A percentile compares a stretch with the other conserved stretches of the same genome.
These are phyloP conservation scores for Agapornis canus DNA, from an alignment of 2,797 vertebrate genomes.

Conservation along the genomic window DNA sequence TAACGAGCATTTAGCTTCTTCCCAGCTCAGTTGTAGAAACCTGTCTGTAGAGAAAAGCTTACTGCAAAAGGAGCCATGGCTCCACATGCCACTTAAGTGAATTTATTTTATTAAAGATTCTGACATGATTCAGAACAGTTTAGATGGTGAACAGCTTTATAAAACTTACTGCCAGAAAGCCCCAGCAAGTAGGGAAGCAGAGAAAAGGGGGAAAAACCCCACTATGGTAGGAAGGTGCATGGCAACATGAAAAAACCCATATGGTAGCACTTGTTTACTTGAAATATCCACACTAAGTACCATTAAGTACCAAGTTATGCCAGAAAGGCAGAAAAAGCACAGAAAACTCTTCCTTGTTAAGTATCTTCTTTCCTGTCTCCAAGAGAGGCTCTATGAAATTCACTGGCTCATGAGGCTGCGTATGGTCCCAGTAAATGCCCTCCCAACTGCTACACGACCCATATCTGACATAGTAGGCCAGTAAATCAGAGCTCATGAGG, in stretches of 20 bases:
- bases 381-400: background rate
- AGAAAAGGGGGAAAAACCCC: background rate
- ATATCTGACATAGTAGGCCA: accelerated
- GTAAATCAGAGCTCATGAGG: accelerated
- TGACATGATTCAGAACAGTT: background rate
- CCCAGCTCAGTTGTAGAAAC: background rate
- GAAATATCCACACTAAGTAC: background rate
- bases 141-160: background rate
- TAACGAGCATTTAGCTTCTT: slow-evolving; percentile 31
- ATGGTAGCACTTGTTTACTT: background rate
- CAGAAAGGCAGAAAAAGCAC: background rate
- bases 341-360: background rate
- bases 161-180: background rate
- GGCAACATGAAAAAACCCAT: background rate
- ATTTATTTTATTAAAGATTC: slow-evolving; percentile 3
- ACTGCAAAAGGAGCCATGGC: background rate
- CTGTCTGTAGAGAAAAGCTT: background rate
- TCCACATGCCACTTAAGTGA: background rate
- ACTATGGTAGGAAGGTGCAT: background rate
- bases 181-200: background rate
- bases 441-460: accelerated
- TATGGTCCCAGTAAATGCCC: background rate
- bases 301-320: background rate
- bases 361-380: background rate
- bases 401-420: background rate